Base-by-base conservation (phyloP, 2,113 vertebrate genomes). In the Etheostoma spectabile region DNA sequence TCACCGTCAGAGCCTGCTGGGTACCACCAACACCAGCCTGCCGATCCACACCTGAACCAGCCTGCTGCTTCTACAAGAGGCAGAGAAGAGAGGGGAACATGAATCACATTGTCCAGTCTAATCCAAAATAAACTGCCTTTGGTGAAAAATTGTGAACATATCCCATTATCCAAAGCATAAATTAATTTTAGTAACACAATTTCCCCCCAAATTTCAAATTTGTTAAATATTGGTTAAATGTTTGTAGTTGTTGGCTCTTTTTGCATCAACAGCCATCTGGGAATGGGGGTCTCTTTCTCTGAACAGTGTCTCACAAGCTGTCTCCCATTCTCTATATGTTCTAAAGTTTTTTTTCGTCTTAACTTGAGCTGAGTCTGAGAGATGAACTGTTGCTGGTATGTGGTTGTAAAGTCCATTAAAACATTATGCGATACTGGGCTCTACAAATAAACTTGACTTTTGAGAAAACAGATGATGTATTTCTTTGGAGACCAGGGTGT, bases 1-100 rank as follows among this genome's bases (percentile, higher is more conserved):
- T 98, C 67, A 99, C 97, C 0, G 98, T 99, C 89, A 99, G 93
- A 69, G 97, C 96, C 93, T 98, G 98, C 84, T 96, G 97, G 74
- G 97, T 94, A 78, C 97, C 96, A 48, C 75, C 24, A 8, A 86
- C 84, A 22, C 89, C 86, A 19, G 91, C 42, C 64, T 80, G 93
- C 24, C 90, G 87, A 51, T 95, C 93, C 24, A 89, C 80, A 56
- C 84, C 77, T 27, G 92, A 66, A 2, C 45, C 86, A 3, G 81
- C 71, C 82, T 93, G 93, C 88, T 92, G 93, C 88, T 95, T 94
- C 94, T 95, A 74, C 14, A n/a, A 66, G 18, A 66, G 22, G 33
- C 21, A 35, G 33, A 61, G 56, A 14, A 19, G 52, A 49, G 60
- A 33, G 13, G 3, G 21, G 14, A 24, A 15, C 27, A 35, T 35